A percentile compares a stretch with the other conserved stretches of the same genome.
Conservation (phyloP, 1,140 invertebrate genomes). For the Aphelenchoides fujianensis region DNA sequence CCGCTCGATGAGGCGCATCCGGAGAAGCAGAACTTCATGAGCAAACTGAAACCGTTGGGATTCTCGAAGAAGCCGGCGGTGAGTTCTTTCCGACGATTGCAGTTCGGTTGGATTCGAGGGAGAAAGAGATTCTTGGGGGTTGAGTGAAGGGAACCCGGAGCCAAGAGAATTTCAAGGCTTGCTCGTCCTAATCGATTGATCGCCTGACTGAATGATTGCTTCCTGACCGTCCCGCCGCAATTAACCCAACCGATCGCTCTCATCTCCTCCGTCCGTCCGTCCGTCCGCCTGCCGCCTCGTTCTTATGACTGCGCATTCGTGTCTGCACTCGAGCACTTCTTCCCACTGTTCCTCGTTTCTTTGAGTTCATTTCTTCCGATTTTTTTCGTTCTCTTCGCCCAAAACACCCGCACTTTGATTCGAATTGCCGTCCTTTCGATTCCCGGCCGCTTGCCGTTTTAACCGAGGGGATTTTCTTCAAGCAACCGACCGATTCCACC, state of each 20-base stretch:
- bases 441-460: neutral
- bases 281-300: neutral
- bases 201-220: too few species aligned
- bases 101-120: neutral
- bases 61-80: constrained; percentile 58
- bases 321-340: constrained; percentile 10
- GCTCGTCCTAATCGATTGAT: neutral
- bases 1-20: constrained; percentile 57
- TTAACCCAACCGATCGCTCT: neutral
- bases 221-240: neutral
- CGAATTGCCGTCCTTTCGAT: neutral
- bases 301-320: neutral
- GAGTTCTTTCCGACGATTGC: constrained; percentile 5
- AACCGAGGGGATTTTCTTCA: neutral
- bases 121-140: too few species aligned
- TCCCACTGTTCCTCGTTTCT: constrained; percentile 7
- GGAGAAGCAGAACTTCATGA: constrained; percentile 60
- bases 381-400: neutral
- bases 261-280: too few species aligned
- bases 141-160: too few species aligned
- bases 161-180: too few species aligned
- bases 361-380: constrained; percentile 7
- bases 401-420: constrained; percentile 1
- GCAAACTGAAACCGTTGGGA: constrained; percentile 60
- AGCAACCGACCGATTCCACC: neutral